Evolutionary conservation across 2,797 vertebrate genomes (phyloP).

Genomic region (Characodon lateralis): DNA sequence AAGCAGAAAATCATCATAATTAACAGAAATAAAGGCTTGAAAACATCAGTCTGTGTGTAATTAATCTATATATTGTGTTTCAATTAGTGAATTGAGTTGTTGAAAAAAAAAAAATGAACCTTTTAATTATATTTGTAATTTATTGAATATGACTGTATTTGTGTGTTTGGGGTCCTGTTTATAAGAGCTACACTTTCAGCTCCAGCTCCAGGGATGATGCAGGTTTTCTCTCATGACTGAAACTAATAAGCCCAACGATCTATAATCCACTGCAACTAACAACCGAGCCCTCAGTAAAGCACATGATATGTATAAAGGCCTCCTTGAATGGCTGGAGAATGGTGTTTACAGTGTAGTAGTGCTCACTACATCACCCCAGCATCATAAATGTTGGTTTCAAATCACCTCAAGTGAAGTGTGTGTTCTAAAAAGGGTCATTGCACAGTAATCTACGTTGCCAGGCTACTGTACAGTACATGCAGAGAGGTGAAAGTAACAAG

Average conservation of each 20-base stretch:
- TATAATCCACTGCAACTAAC: background rate
- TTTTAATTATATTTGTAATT: no score
- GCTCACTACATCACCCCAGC: background rate
- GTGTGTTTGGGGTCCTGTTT: slow-evolving; percentile 12
- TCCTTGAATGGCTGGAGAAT: background rate
- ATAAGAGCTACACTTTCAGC: background rate
- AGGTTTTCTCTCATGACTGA: slow-evolving; percentile 2
- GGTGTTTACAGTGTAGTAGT: background rate
- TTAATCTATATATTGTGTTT: background rate
- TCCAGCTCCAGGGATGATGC: background rate
- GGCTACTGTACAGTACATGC: background rate
- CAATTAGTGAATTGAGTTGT: background rate
- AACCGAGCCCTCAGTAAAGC: background rate
- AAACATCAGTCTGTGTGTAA: background rate
- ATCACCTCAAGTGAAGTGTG: background rate
- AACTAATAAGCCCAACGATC: slow-evolving; percentile 15
- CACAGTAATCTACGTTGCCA: background rate
- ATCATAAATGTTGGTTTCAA: background rate
- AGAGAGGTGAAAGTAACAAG: background rate
- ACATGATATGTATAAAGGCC: background rate
- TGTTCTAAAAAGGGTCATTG: background rate
- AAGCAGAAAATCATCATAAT: background rate
- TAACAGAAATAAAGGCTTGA: background rate
- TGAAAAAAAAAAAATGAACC: background rate
- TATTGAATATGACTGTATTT: background rate